Evolutionary conservation across 2,888 invertebrate species (phyloP).

Genomic region (Tenthredo notha): DNA sequence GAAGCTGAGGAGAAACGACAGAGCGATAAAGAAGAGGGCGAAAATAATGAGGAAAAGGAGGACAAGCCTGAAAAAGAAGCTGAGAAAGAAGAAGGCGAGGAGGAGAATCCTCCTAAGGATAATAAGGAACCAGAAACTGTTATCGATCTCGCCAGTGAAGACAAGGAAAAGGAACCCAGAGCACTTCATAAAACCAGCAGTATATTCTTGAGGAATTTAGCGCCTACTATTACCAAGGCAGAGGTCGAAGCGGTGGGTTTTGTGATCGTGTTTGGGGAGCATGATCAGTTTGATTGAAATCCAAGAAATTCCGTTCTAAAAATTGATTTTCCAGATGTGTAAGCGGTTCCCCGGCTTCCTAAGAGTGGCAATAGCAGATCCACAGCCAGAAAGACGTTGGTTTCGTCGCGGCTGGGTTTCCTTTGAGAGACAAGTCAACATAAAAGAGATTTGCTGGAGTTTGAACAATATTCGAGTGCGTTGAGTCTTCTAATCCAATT

Average conservation of each 20-base stretch:
- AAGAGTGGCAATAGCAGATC: constrained; percentile 97
- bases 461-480: constrained; percentile 94
- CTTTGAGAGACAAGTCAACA: constrained; percentile 97
- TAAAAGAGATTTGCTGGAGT: constrained; percentile 99
- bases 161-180: constrained; percentile 81
- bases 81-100: constrained; percentile 77
- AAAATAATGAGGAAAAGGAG: constrained; percentile 68
- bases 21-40: constrained; percentile 70
- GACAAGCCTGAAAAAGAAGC: constrained; percentile 69
- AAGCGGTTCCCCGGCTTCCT: constrained; percentile 95
- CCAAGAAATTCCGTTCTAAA: too few species aligned
- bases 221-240: constrained; percentile 96
- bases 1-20: constrained; percentile 65
- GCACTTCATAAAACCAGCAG: constrained; percentile 97
- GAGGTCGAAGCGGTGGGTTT: constrained; percentile 95
- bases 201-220: constrained; percentile 97
- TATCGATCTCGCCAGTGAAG: constrained; percentile 75
- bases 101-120: constrained; percentile 75
- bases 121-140: constrained; percentile 76
- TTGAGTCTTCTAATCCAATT: constrained; percentile 50
- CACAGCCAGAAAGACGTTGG: constrained; percentile 97
- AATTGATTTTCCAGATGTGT: constrained; percentile 83
- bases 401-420: constrained; percentile 99
- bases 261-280: too few species aligned
- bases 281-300: too few species aligned